Percentiles rank a stretch among this genome's conserved stretches.
phyloP scores from a whole-genome alignment of 2,113 vertebrate species.

The Haemorhous mexicanus region DNA sequence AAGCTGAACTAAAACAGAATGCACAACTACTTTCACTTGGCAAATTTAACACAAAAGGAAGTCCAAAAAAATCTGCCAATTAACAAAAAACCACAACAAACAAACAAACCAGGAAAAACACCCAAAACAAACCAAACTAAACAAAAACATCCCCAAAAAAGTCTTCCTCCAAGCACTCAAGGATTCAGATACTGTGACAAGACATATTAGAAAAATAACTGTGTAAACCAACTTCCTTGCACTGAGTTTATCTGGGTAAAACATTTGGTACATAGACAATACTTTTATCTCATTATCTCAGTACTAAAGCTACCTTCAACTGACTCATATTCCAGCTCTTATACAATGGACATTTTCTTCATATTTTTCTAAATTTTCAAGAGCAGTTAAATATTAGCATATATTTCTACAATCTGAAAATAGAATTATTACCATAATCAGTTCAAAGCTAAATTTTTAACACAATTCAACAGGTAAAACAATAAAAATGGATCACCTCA shows the following conservation, averaged over 20 bases:
- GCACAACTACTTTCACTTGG: background rate
- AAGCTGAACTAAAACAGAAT: background rate
- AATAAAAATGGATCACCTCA: background rate
- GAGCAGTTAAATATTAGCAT: background rate
- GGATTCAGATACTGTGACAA: background rate
- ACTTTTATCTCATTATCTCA: background rate
- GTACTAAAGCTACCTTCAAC: background rate
- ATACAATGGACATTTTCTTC: background rate
- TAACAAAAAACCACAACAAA: background rate
- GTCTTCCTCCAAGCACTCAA: background rate
- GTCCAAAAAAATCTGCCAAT: background rate
- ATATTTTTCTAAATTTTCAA: background rate
- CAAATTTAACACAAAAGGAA: background rate
- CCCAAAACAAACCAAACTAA: background rate
- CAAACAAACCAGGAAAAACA: background rate
- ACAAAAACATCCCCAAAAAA: background rate
- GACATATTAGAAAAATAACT: background rate
- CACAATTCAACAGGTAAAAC: background rate
- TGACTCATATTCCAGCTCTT: background rate
- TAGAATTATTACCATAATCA: background rate
- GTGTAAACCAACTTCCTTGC: background rate
- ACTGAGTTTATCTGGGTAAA: background rate
- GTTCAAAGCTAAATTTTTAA: background rate
- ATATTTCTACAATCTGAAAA: background rate
- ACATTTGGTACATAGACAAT: background rate